Evolutionary conservation across 2,113 vertebrate species (phyloP), one percentile per base, ranked within the genome.

Genomic region (cat (Felis catus)): DNA sequence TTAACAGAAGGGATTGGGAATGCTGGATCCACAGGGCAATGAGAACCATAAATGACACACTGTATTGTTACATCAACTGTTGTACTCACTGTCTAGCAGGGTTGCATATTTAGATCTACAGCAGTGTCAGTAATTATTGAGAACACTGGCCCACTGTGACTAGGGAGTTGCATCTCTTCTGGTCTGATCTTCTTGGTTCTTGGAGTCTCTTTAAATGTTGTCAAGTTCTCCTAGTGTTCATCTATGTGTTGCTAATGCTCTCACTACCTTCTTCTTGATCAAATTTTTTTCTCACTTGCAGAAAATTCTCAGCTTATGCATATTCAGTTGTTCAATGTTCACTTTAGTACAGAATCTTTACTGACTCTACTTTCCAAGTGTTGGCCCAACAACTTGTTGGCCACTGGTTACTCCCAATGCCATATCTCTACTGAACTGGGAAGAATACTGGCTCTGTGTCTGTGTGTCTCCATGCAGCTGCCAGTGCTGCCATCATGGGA

Each of bases 1-100:
- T 58, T 31, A 16, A 23, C 13, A 19, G 90, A 27, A 74, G 25
- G 15, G 16, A 9, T 14, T 11, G 25, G 73, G 39, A 31, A 14
- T 25, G 2, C 23, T 13, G 18, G n/a, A 29, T 36, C 80, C n/a
- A n/a, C 7, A 31, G 13, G 0, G 1, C 36, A 4, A 1, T 11
- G 21, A 80, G 74, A 83, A 68, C 55, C 36, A 1, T 0, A 3
- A 1, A 5, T 0, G n/a, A 16, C 48, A 19, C 0, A 13, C 2
- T 6, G 13, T 0, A 4, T 23, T 5, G 3, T 13, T 33, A 27
- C 3, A 0, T 51, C 36, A 10, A 6, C 45, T 31, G 10, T 18
- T 16, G 2, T 45, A 1, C 48, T 58, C 53, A 1, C 16, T 12
- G 3, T 10, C 23, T 8, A 33, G 13, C 33, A 39, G 27, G 15